Evolutionary conservation across 2,888 invertebrate genomes (phyloP).

Genomic region (Epirrita christyi): DNA sequence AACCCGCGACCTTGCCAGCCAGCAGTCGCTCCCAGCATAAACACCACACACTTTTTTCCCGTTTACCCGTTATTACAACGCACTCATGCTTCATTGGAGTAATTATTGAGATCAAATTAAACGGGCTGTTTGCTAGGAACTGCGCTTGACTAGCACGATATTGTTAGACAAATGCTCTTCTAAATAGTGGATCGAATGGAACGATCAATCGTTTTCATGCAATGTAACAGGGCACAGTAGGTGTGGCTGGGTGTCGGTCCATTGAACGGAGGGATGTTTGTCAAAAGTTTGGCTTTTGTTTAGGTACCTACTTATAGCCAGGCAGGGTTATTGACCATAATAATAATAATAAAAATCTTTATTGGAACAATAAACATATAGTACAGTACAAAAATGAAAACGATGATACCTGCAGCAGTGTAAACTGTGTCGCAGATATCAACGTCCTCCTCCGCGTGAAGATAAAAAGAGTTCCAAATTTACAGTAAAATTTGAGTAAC

Average conservation of each 20-base stretch:
- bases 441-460: too few species aligned
- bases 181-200: slow-evolving; percentile 41
- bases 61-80: slow-evolving; percentile 30
- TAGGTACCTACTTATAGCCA: too few species aligned
- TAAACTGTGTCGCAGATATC: too few species aligned
- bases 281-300: too few species aligned
- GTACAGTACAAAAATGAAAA: too few species aligned
- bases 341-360: too few species aligned
- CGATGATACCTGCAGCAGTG: too few species aligned
- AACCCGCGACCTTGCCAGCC: slow-evolving; percentile 17
- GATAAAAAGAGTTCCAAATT: too few species aligned
- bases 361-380: too few species aligned
- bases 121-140: slow-evolving; percentile 50
- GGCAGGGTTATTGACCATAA: too few species aligned
- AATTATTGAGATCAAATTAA: slow-evolving; percentile 44
- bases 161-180: slow-evolving; percentile 53
- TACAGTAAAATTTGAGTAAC: too few species aligned
- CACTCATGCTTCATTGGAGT: slow-evolving; percentile 42
- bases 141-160: slow-evolving; percentile 49
- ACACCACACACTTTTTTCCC: slow-evolving; percentile 17
- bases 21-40: slow-evolving; percentile 6
- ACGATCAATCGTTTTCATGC: slow-evolving; percentile 18
- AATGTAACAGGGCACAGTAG: slow-evolving; percentile 9
- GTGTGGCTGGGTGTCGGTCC: slow-evolving; percentile 4
- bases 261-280: not conserved